A percentile compares a stretch with the other conserved stretches of the same genome.
phyloP scores from a whole-genome alignment of 92 coral and sea anemone species.

The Hydrozoanthus gracilis region DNA sequence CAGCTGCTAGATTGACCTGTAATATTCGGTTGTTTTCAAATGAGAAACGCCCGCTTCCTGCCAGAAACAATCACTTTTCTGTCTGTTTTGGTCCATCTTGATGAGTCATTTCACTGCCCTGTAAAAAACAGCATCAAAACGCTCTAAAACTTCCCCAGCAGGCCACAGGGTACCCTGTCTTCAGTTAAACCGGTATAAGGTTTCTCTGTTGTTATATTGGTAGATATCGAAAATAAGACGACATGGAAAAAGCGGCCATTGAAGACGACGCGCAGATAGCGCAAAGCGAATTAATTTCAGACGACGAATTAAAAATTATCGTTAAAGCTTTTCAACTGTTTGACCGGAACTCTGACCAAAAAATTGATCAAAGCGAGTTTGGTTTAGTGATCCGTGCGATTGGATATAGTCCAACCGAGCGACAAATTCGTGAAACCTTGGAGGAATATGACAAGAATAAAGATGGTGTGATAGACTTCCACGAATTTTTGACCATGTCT shows the following conservation, averaged over 20 bases:
- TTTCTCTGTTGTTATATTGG: neutral
- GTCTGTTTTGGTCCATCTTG: neutral
- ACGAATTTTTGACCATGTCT: constrained; percentile 86
- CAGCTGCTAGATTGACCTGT: neutral
- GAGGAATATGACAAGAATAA: constrained; percentile 71
- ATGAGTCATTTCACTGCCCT: neutral
- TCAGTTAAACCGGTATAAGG: too few relatives aligned
- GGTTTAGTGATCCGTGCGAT: constrained; percentile 80
- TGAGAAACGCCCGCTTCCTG: constrained; percentile 24
- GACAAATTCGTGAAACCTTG: constrained; percentile 68
- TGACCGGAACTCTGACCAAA: constrained; percentile 75
- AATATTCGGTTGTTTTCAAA: neutral
- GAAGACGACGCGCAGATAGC: neutral
- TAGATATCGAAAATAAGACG: neutral
- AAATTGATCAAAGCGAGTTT: constrained; percentile 77
- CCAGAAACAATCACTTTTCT: neutral
- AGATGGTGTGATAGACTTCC: constrained; percentile 88
- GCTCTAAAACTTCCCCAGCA: neutral
- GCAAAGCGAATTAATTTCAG: constrained; percentile 36
- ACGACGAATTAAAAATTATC: constrained; percentile 72
- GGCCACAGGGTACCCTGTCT: neutral
- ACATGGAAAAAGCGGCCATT: constrained; percentile 18
- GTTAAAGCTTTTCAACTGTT: constrained; percentile 74
- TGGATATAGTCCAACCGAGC: constrained; percentile 78
- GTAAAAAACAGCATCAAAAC: neutral